phyloP scores from a whole-genome alignment of 2,888 invertebrate genomes.

The Dynastes tityus region DNA sequence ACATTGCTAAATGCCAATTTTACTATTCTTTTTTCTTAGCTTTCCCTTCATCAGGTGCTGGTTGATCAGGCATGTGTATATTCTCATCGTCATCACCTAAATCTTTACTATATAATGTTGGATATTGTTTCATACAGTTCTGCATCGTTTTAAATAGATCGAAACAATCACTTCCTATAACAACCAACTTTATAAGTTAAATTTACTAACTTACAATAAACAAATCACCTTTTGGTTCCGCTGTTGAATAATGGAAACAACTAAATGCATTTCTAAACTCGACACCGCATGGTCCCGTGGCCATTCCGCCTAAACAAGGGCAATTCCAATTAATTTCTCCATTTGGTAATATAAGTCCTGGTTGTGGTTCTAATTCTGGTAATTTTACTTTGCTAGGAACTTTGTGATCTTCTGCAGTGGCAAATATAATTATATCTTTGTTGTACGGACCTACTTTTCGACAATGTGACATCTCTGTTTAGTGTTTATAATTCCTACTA shows the following conservation, averaged over 20 bases:
- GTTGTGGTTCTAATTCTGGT: slow-evolving; percentile 82
- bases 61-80: slow-evolving; percentile 54
- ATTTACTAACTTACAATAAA: background rate
- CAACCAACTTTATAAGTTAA: background rate
- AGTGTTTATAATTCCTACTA: slow-evolving; percentile 66
- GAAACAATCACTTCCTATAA: slow-evolving; percentile 84
- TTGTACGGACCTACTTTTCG: slow-evolving; percentile 73
- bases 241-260: slow-evolving; percentile 93
- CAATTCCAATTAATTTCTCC: slow-evolving; percentile 98
- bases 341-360: slow-evolving; percentile 86
- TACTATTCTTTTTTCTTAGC: slow-evolving; percentile 32
- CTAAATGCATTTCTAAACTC: slow-evolving; percentile 95
- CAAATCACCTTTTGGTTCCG: slow-evolving; percentile 86
- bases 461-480: slow-evolving; percentile 70
- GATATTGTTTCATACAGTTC: slow-evolving; percentile 90
- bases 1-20: background rate
- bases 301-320: slow-evolving; percentile 98
- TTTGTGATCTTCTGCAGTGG: slow-evolving; percentile 84
- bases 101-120: slow-evolving; percentile 86
- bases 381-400: slow-evolving; percentile 80
- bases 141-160: slow-evolving; percentile 94
- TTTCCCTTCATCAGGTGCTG: slow-evolving; percentile 60
- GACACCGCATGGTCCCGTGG: slow-evolving; percentile 94
- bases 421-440: slow-evolving; percentile 89
- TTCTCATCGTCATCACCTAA: slow-evolving; percentile 76